Evolutionary conservation across 2,888 invertebrate species (phyloP).

Genomic region (Cryptus viduatorius): DNA sequence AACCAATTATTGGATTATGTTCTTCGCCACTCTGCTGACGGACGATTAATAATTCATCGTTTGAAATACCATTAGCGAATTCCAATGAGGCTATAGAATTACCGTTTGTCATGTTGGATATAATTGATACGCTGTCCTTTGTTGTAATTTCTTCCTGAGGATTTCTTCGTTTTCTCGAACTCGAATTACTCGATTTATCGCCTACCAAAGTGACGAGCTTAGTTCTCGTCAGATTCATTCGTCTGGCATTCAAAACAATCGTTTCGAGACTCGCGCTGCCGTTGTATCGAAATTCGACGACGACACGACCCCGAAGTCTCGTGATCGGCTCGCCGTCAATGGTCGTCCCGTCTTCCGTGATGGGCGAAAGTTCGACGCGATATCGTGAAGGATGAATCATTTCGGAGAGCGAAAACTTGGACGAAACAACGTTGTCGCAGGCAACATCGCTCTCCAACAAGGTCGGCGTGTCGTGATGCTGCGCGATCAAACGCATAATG

Average conservation of each 20-base stretch:
- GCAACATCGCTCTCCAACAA: constrained; percentile 74
- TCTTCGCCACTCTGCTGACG: too few relatives aligned
- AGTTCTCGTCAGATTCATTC: constrained; percentile 71
- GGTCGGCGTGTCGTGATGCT: constrained; percentile 73
- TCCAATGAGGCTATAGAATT: neutral
- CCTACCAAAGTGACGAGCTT: constrained; percentile 24
- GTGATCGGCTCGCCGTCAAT: constrained; percentile 56
- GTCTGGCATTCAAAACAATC: constrained; percentile 76
- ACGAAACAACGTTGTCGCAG: constrained; percentile 63
- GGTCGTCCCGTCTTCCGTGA: constrained; percentile 60
- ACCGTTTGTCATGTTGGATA: neutral
- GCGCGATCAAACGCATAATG: constrained; percentile 6
- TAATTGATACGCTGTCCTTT: neutral
- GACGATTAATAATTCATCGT: too few relatives aligned
- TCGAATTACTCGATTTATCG: constrained; percentile 6
- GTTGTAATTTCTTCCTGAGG: constrained; percentile 15
- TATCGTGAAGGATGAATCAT: constrained; percentile 76
- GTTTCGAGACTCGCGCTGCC: constrained; percentile 68
- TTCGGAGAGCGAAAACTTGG: constrained; percentile 72
- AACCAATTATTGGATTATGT: too few relatives aligned
- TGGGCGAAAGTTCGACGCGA: constrained; percentile 74
- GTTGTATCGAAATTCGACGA: constrained; percentile 76
- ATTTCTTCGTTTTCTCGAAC: constrained; percentile 61
- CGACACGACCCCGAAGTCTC: constrained; percentile 74
- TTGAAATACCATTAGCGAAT: constrained; percentile 9